Base-by-base conservation (phyloP, 2,797 vertebrate species). In the Acanthurus tractus region DNA sequence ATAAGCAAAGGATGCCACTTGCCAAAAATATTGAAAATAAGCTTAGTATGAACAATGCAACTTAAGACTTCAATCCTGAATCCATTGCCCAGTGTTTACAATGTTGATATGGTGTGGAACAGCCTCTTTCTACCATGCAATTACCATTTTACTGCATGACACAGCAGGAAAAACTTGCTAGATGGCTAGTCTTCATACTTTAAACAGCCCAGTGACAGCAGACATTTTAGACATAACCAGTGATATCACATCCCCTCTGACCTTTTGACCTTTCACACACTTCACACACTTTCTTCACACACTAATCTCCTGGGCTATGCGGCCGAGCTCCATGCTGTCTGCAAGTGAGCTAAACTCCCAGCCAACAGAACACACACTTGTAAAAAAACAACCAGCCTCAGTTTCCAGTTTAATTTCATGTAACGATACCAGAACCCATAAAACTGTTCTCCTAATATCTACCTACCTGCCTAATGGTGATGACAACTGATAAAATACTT, bases 211-310 rank as follows among this genome's bases (percentile, higher is more conserved):
- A 9, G 45, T 59, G 53, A 72, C 48, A 44, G 75, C 44, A 13
- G 29, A 64, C 52, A 20, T 42, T 34, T 80, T 46, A 55, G 66
- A 79, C 45, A 17, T 70, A 49, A 73, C 63, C 34, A 10, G 17
- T 63, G 55, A 85, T 69, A 81, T 78, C 79, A 84, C 73, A 75
- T 86, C 79, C 44, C 68, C 40, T 25, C 2, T 87, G 80, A 91
- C 89, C 89, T 79, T 57, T 22, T 81, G 81, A 81, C 81, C 82
- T 85, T 84, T 92, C 65, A 81, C 85, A 88, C 85, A 88, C 79
- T 84, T 90, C 44, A 72, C 55, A 74, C 78, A 49, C 79, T 74
- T 68, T 80, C 81, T 70, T 78, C 59, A 62, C 74, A 71, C 65
- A 81, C 68, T 91, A 89, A 91, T 89, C 88, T 76, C 50, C 71